Base-by-base conservation (phyloP, 2,797 vertebrate genomes). In the Phrynocephalus vlangalii region DNA sequence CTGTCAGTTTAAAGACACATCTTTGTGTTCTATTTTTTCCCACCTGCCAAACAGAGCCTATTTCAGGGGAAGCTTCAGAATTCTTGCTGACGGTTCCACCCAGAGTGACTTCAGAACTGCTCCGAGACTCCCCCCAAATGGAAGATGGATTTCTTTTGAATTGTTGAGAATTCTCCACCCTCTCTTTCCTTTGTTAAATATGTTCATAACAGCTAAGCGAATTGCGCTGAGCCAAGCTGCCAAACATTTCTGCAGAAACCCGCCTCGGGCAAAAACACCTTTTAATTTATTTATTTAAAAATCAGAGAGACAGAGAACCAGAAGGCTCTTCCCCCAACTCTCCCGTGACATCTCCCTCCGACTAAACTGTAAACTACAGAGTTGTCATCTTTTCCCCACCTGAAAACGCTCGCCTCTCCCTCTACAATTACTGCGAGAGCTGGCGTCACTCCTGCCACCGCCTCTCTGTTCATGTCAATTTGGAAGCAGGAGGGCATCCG, bases 251-350 rank as follows among this genome's bases (percentile, higher is more conserved):
- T 86, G 91, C 90, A 92, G 90, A 91, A 94, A 91, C 78, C 83
- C 78, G 93, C 95, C 94, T 89, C 15, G 72, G 93, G 94, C 93
- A 90, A 92, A 91, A 94, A 83, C 76, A 83, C 38, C 33, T 1
- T n/a, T 92, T 94, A 93, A 86, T 92, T 91, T 94, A 91, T 92
- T 94, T 92, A 92, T 56, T 56, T 56, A 56, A 56, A 90, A 90
- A 93, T 90, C 70, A 87, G 83, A 87, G 82, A 82, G 38, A 72
- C 28, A 44, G 20, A 22, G 33, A 8, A 66, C 28, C 18, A 24
- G 71, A 81, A 67, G 60, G 70, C 28, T 67, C 50, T 6, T 10
- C 38, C 1, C 26, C 11, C 68, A n/a, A 70, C 70, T 88, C 77
- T 85, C 38, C 81, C 1, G 0, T 5, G 6, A 0, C 33, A 73